Evolutionary conservation across 2,888 invertebrate genomes (phyloP).

Genomic region (Drosophila flavopinicola): DNA sequence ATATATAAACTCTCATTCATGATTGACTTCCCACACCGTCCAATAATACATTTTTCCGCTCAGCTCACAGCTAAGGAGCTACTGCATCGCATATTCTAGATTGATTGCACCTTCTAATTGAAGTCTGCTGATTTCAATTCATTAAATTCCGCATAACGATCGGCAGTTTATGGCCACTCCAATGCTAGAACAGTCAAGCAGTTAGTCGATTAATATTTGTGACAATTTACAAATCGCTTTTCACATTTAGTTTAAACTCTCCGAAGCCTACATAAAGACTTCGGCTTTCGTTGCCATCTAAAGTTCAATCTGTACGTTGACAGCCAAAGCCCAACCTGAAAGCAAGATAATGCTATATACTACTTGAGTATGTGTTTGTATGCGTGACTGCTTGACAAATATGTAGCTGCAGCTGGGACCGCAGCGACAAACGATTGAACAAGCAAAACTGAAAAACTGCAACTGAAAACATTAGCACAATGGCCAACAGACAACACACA

Average conservation of each 20-base stretch:
- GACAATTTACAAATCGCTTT: slow-evolving; percentile 15
- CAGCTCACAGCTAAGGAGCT: background rate
- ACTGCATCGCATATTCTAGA: slow-evolving; percentile 13
- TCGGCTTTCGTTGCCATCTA: background rate
- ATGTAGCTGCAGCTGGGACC: slow-evolving; percentile 9
- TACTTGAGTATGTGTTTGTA: background rate
- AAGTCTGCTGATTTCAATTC: slow-evolving; percentile 40
- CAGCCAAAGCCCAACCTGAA: slow-evolving; percentile 12
- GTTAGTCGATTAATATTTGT: slow-evolving; percentile 1
- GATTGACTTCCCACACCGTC: slow-evolving; percentile 22
- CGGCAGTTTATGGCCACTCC: background rate
- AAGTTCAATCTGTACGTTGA: slow-evolving; percentile 10
- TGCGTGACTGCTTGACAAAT: slow-evolving; percentile 1
- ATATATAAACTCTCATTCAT: slow-evolving; percentile 1
- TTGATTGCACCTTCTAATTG: slow-evolving; percentile 53
- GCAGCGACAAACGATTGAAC: slow-evolving; percentile 25
- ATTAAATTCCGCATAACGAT: slow-evolving; percentile 1
- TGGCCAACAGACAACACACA: slow-evolving; percentile 6
- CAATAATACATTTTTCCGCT: slow-evolving; percentile 47
- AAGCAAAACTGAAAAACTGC: slow-evolving; percentile 35
- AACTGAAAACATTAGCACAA: slow-evolving; percentile 36
- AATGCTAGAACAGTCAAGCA: too few species aligned
- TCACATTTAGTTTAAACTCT: background rate
- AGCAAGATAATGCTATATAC: slow-evolving; percentile 5
- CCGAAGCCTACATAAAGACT: slow-evolving; percentile 12